A percentile compares a stretch with the other conserved stretches of the same genome.
Conservation (phyloP, 2,113 vertebrate species). For the Trematomus loennbergii region DNA sequence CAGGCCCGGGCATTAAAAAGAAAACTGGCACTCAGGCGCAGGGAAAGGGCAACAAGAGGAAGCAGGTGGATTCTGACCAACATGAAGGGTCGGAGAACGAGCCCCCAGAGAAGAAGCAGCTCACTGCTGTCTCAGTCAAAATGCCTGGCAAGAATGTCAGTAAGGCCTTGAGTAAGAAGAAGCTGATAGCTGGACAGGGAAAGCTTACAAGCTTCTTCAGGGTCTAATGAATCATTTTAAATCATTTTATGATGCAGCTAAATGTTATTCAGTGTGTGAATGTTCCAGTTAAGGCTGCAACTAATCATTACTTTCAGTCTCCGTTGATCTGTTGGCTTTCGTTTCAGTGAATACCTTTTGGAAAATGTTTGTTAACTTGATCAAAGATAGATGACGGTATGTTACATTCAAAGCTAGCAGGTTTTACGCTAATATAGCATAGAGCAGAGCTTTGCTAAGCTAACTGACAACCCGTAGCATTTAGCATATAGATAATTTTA, state of each 20-base stretch:
- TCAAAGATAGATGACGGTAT: too few species aligned
- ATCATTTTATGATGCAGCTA: neutral
- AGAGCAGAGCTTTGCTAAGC: too few species aligned
- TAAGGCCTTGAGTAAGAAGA: slow-evolving; percentile 82
- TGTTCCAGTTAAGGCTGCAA: neutral
- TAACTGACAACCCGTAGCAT: too few species aligned
- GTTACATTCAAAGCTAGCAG: too few species aligned
- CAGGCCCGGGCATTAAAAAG: slow-evolving; percentile 67
- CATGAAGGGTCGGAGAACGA: slow-evolving; percentile 83
- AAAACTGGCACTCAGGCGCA: slow-evolving; percentile 73
- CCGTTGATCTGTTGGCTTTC: neutral
- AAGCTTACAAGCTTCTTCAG: slow-evolving; percentile 92
- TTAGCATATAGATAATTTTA: too few species aligned
- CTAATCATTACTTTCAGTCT: neutral
- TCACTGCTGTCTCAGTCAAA: slow-evolving; percentile 69
- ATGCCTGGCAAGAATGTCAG: slow-evolving; percentile 69
- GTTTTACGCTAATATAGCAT: too few species aligned
- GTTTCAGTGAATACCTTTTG: too few species aligned
- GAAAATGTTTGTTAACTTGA: too few species aligned
- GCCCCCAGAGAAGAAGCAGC: slow-evolving; percentile 82
- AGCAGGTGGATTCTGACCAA: slow-evolving; percentile 84
- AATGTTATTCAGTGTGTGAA: neutral
- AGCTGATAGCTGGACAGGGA: slow-evolving; percentile 90
- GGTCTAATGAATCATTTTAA: slow-evolving; percentile 72
- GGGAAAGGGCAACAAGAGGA: slow-evolving; percentile 86